Percentiles rank a stretch among this genome's conserved stretches.
Evolutionary conservation across 2,888 invertebrate species (phyloP).

Genomic region (Dioctria linearis): DNA sequence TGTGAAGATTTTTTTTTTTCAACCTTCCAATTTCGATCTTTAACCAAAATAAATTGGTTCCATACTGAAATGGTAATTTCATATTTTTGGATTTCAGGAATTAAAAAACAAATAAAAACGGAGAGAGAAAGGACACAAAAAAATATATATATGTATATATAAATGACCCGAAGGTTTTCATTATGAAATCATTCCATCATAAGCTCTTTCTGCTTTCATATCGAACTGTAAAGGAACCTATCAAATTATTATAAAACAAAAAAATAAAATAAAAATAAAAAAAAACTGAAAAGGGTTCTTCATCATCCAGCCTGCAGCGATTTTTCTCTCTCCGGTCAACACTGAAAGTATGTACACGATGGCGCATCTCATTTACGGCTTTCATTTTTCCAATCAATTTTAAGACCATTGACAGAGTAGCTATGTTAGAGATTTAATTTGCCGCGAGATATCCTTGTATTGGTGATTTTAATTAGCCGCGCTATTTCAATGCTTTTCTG

Average conservation of each 20-base stretch:
- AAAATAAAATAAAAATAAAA: neutral
- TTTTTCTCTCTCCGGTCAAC: constrained; percentile 1
- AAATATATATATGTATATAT: too few relatives aligned
- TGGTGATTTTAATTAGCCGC: constrained; percentile 30
- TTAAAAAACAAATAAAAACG: neutral
- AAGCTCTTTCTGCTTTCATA: neutral
- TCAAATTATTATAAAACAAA: neutral
- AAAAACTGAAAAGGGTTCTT: constrained; percentile 9
- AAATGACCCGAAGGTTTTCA: neutral
- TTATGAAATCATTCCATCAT: neutral
- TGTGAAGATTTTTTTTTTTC: neutral
- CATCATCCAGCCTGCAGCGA: neutral
- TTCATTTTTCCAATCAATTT: constrained; percentile 32
- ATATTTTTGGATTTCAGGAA: neutral
- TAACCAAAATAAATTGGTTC: constrained; percentile 7
- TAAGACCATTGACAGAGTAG: constrained; percentile 20
- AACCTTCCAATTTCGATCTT: neutral
- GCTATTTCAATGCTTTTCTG: neutral
- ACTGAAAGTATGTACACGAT: neutral
- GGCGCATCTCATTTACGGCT: constrained; percentile 4
- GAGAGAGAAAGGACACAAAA: too few relatives aligned
- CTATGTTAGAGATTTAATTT: constrained; percentile 29
- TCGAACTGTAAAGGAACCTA: neutral
- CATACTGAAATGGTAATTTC: constrained; percentile 1
- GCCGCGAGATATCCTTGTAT: neutral